phyloP scores from a whole-genome alignment of 23 tunicate genomes.

The Styela plicata region DNA sequence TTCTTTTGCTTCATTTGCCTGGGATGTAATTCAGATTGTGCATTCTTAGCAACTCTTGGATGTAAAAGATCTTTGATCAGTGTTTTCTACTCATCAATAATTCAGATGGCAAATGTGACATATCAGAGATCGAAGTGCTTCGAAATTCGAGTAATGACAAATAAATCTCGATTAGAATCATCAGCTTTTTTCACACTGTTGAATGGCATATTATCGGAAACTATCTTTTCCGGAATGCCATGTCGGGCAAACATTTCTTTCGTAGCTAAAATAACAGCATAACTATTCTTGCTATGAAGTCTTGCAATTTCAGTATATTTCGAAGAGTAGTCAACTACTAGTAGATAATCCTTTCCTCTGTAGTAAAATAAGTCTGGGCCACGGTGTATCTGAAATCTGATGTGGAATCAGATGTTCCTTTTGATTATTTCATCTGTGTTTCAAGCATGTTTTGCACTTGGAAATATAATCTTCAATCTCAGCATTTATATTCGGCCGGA shows the following conservation, averaged over 20 bases:
- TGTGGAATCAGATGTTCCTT: conserved; percentile 39
- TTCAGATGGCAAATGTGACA: conserved; percentile 32
- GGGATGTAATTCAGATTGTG: background rate
- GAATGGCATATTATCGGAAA: conserved; percentile 38
- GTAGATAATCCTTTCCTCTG: conserved; percentile 25
- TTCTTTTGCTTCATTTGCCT: background rate
- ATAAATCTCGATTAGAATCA: conserved; percentile 17
- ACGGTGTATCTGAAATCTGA: conserved; percentile 32
- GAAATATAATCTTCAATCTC: conserved; percentile 29
- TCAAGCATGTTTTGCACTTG: conserved; percentile 24
- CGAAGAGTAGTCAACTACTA: conserved; percentile 37
- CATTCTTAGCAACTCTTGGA: background rate
- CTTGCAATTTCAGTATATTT: conserved; percentile 38
- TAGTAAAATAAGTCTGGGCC: conserved; percentile 37
- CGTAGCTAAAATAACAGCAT: conserved; percentile 8
- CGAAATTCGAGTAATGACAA: conserved; percentile 30
- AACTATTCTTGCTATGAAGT: conserved; percentile 21
- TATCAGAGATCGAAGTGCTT: conserved; percentile 3
- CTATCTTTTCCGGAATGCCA: conserved; percentile 31
- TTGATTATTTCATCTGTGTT: conserved; percentile 20
- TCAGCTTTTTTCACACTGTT: conserved; percentile 29
- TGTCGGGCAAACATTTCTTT: conserved; percentile 36
- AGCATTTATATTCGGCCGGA: conserved; percentile 36
- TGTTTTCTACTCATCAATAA: conserved; percentile 17
- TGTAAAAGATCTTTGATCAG: background rate